Evolutionary conservation across 2,888 invertebrate genomes (phyloP), one percentile per base, ranked within the genome.

Genomic region (Tetramorium bicarinatum): DNA sequence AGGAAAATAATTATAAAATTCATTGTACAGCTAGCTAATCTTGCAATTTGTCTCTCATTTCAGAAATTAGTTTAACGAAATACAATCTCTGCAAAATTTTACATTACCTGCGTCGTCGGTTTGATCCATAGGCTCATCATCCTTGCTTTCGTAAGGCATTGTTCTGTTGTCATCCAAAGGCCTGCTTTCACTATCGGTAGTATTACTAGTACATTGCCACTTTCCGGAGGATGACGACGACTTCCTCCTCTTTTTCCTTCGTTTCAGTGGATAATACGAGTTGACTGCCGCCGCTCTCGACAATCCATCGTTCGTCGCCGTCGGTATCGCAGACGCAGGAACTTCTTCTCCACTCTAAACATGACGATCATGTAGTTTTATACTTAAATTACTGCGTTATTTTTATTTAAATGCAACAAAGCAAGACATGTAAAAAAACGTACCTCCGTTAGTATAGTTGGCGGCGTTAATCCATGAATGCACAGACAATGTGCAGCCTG

Each of bases 401-500:
- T 29, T 71, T 56, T 41, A 44, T 44, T 34, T 56, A 25, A 76
- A 6, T 6, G 15, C 34, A 38, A 49, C 11, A 29, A 38, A n/a
- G n/a, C 3, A 0, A 59, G 56, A 47, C 18, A 4, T 44, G 47
- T 15, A 1, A 13, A 4, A 4, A 79, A 21, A 82, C 74, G 82
- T 90, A 95, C 95, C 89, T 95, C 95, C 9, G 95, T 93, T 54
- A 94, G 80, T 83, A 95, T 93, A 21, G 95, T 94, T 41, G 95
- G 94, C 4, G 96, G 96, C 11, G 96, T 96, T 86, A 96, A 92
- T 44, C 96, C 96, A 92, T 96, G 96, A 87, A 96, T 96, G 89
- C 96, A 96, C 79, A 96, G 94, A 90, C 96, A 96, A 88, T 96
- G 96, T 7, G 96, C 96, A 15, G 96, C 96, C 93, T 96, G 96